Evolutionary conservation across 2,113 vertebrate species (phyloP).

Genomic region (Equus quagga): DNA sequence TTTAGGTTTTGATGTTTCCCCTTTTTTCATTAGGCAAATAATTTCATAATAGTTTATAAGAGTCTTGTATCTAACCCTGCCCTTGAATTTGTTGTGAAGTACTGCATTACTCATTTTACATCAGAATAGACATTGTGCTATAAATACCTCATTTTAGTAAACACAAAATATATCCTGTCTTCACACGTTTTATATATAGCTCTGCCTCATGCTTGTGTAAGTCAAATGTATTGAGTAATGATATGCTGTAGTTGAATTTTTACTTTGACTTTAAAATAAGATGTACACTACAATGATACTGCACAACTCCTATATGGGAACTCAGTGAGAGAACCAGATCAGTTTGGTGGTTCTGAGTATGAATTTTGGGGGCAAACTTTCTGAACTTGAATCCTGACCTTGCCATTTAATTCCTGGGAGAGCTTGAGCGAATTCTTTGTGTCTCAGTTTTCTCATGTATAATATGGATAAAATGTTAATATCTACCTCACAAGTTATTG

Average conservation of each 20-base stretch:
- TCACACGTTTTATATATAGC: neutral
- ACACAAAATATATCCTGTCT: neutral
- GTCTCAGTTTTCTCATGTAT: neutral
- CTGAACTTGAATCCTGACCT: neutral
- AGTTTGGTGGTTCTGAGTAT: neutral
- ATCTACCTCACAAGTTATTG: neutral
- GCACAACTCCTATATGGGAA: neutral
- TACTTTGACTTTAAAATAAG: neutral
- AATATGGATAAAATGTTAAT: neutral
- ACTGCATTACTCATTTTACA: neutral
- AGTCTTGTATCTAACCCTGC: neutral
- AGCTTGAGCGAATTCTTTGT: neutral
- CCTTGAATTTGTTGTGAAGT: slow-evolving; percentile 29
- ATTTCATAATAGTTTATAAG: neutral
- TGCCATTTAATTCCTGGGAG: neutral
- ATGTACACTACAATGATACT: neutral
- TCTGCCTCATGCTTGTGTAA: neutral
- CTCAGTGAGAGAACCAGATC: too few relatives aligned
- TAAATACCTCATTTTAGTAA: neutral
- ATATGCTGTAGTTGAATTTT: neutral
- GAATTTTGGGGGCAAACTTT: neutral
- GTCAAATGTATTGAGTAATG: neutral
- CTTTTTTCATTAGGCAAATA: neutral
- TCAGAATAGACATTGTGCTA: neutral
- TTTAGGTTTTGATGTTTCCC: slow-evolving; percentile 20